Evolutionary conservation across 2,113 vertebrate genomes (phyloP).

Genomic region (Melanotaenia duboulayi): DNA sequence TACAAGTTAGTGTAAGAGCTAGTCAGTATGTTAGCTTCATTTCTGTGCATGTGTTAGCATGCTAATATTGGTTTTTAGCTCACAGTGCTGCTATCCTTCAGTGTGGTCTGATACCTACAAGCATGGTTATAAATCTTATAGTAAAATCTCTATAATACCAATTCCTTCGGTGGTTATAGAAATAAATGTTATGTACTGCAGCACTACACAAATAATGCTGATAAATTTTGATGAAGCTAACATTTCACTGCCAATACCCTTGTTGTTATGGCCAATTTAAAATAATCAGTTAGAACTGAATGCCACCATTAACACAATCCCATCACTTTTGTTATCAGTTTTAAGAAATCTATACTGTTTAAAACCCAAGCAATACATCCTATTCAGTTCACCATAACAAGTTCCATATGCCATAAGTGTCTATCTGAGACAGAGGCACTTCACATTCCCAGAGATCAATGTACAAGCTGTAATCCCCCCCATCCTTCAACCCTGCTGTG

Average conservation of each 20-base stretch:
- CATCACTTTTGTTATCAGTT: conserved; percentile 4
- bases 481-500: conserved; percentile 7
- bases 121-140: too few relatives aligned
- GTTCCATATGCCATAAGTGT: conserved; percentile 31
- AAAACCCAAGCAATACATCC: conserved; percentile 48
- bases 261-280: conserved; percentile 8
- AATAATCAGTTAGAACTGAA: conserved; percentile 1
- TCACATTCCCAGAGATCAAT: conserved; percentile 75
- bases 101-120: background rate
- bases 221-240: background rate
- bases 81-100: background rate
- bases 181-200: background rate
- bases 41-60: background rate
- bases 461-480: conserved; percentile 63
- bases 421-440: conserved; percentile 53
- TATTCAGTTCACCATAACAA: conserved; percentile 30
- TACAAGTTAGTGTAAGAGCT: too few relatives aligned
- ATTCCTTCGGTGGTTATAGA: too few relatives aligned
- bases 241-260: background rate
- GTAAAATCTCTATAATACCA: background rate
- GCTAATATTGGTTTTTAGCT: background rate
- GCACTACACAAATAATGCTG: background rate
- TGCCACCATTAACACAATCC: conserved; percentile 10
- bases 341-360: conserved; percentile 41
- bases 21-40: too few relatives aligned